Conservation (phyloP, 2,113 vertebrate genomes). For the Piaya cayana region DNA sequence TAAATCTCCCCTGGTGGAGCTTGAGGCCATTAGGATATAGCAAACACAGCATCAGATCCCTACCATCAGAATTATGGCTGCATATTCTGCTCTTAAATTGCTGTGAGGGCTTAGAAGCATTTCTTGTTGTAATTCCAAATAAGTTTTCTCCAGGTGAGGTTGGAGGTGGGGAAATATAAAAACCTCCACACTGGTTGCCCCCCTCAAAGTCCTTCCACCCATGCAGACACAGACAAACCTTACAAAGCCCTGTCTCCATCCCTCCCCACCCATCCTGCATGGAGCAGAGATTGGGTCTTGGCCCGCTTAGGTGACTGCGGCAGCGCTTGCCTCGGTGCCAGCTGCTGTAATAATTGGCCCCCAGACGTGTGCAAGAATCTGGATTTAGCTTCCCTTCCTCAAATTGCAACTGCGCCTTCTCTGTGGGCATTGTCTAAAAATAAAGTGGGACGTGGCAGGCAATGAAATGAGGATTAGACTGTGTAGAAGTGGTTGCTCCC, state of each 20-base stretch:
- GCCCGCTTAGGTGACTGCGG: neutral
- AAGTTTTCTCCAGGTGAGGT: neutral
- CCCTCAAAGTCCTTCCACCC: neutral
- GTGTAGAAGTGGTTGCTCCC: neutral
- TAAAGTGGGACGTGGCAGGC: rapidly evolving
- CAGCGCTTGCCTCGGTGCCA: neutral
- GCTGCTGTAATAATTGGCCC: neutral
- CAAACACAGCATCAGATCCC: neutral
- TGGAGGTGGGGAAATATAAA: neutral
- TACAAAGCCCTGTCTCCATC: neutral
- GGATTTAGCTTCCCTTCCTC: neutral
- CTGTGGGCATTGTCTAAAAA: neutral
- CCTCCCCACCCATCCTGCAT: neutral
- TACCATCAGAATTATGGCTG: rapidly evolving
- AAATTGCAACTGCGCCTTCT: neutral
- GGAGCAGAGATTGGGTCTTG: rapidly evolving
- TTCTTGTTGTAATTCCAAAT: neutral
- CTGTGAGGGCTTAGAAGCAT: neutral
- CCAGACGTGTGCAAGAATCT: neutral
- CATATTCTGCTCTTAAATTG: neutral
- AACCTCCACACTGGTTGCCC: neutral
- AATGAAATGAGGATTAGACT: neutral
- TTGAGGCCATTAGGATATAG: no score
- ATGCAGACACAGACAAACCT: neutral
- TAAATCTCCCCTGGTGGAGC: no score